Evolutionary conservation across 2,797 vertebrate species (phyloP), one percentile per base, ranked within the genome.

Genomic region (Sphenopsis melanotis): DNA sequence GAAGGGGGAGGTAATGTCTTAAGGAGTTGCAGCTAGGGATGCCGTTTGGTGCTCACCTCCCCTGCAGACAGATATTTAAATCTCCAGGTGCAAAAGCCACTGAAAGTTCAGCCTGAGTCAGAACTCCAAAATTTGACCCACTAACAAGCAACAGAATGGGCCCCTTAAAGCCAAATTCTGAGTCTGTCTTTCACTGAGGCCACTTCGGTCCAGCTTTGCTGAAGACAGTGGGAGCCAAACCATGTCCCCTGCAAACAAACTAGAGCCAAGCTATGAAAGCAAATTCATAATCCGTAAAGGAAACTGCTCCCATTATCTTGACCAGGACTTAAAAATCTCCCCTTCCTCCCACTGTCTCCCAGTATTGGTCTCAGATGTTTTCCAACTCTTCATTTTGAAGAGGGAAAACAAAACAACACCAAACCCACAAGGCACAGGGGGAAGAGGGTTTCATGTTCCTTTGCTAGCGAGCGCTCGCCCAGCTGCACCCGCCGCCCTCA

Each of bases 11-110:
- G 90, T 55, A 86, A 76, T 11, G 0, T 75, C 93, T 86, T 34
- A 36, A 81, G 82, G 82, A 90, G 79, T 3, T 81, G 89, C 72
- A 94, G 79, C 46, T 50, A 90, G 77, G 80, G 83, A 84, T 95
- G 94, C 61, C 17, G 6, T 65, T 91, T 83, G 83, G 85, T 86
- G 91, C 26, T 94, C 66, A 52, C 90, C 85, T 94, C 85, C 91
- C 75, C 80, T 91, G 79, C 74, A 97, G 89, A 94, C 80, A 96
- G 85, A 72, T 84, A 96, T 95, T 96, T 88, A 94, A 91, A 95
- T 92, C 63, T 63, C 91, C 94, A 94, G 94, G 94, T 96, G 91
- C 80, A 90, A 91, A 94, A 93, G 93, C 87, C 95, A 96, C 85
- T 47, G 91, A 94, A 93, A 95, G 87, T 95, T 94, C 94, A 95